Evolutionary conservation across 2,888 invertebrate genomes (phyloP), one percentile per base, ranked within the genome.

Genomic region (Tipula unca): DNA sequence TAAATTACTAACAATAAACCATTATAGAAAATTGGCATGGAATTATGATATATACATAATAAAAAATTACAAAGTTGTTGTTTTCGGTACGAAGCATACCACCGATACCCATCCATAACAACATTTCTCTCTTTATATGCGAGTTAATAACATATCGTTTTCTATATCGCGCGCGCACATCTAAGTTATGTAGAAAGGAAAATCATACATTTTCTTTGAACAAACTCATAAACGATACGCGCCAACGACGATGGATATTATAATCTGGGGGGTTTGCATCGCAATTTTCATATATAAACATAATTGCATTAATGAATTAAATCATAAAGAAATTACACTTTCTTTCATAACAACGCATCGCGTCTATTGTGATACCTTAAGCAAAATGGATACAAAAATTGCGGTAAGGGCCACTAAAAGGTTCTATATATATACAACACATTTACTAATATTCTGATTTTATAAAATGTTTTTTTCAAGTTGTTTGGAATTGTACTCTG

Each of bases 361-460:
- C 69, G 25, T 69, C 69, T 69, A 69, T 69, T 69, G 69, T 69
- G 69, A 69, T 69, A 69, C 69, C 69, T 20, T 69, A 20, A 85
- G 85, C 29, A 85, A 54, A 85, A 85, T 85, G 85, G 85, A 48
- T 85, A 85, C 54, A 17, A 85, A 85, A 85, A 29, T 85, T 85
- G 85, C 48, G 85, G 85, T 85, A 85, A 85, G 85, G 17, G 29
- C 32, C 6, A 10, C 32, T 8, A 48, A 29, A 29, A 84, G n/a
- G n/a, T n/a, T 20, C 20, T 39, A 13, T 39, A 36, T 39, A 36
- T n/a, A n/a, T n/a, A n/a, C n/a, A n/a, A n/a, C n/a, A n/a, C n/a
- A 84, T 3, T 84, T 17, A 29, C 29, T 39, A 39, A 39, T 39
- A 29, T 32, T 39, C 0, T 39, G 2, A 2, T 39, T 39, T 39